Evolutionary conservation across 2,888 invertebrate genomes (phyloP).

Genomic region (Andrena praecox): DNA sequence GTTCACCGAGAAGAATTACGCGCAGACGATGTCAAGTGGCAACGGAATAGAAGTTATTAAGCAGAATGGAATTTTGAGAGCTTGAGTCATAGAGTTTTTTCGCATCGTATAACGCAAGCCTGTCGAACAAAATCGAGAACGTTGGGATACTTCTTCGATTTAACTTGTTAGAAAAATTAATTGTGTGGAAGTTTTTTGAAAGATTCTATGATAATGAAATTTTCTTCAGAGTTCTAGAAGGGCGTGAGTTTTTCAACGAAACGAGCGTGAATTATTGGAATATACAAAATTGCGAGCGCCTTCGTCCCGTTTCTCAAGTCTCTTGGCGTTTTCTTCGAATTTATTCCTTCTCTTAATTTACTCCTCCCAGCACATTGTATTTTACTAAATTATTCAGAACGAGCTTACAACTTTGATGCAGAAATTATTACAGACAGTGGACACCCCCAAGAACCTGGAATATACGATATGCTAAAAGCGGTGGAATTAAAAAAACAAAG

Average conservation of each 20-base stretch:
- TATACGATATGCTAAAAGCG: neutral
- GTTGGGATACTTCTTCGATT: too few species aligned
- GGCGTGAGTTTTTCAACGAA: too few species aligned
- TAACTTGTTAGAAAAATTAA: too few species aligned
- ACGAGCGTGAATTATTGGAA: too few species aligned
- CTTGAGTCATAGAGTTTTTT: conserved; percentile 46
- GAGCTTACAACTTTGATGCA: neutral
- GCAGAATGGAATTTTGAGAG: conserved; percentile 45
- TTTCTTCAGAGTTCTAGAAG: too few species aligned
- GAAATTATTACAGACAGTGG: neutral
- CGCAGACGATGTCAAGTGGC: neutral
- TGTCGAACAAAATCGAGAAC: conserved; percentile 2
- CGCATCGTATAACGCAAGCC: conserved; percentile 2
- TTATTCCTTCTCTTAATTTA: neutral
- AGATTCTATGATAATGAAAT: too few species aligned
- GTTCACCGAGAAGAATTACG: neutral
- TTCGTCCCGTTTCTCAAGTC: neutral
- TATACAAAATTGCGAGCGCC: too few species aligned
- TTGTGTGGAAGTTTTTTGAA: too few species aligned
- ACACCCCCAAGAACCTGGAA: neutral
- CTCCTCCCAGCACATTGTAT: neutral
- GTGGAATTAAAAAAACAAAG: neutral
- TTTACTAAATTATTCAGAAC: neutral
- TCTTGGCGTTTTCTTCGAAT: neutral
- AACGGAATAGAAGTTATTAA: conserved; percentile 32